phyloP scores from a whole-genome alignment of 35 echinoderm and acorn worm genomes.

The Stichopus chloronotus region DNA sequence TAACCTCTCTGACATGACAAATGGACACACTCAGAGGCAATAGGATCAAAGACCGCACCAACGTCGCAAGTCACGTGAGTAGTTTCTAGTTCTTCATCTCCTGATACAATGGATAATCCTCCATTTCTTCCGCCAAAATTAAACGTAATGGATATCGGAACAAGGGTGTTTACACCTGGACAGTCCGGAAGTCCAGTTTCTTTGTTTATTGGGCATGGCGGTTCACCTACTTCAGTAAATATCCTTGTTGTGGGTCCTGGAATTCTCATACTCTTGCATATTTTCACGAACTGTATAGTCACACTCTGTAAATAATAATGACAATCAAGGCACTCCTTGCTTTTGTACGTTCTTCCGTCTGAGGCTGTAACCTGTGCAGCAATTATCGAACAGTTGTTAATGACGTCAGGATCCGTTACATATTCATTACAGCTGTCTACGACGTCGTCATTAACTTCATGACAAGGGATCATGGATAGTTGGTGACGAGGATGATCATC shows the following conservation, averaged over 20 bases:
- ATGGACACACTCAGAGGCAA: constrained; percentile 22
- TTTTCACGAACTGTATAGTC: not conserved
- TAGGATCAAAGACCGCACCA: not conserved
- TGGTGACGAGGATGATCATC: not conserved
- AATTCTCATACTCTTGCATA: not conserved
- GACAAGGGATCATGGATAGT: constrained; percentile 19
- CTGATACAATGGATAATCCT: not conserved
- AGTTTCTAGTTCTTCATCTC: not conserved
- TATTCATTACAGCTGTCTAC: not conserved
- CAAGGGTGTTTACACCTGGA: not conserved
- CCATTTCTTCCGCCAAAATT: constrained; percentile 16
- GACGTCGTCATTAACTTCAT: not conserved
- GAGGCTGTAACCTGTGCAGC: not conserved
- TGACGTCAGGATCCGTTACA: not conserved
- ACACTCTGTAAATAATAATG: not conserved
- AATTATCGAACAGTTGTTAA: constrained; percentile 29
- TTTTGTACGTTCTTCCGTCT: not conserved
- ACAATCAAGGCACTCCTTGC: not conserved
- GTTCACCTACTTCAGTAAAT: not conserved
- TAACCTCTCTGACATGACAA: constrained; percentile 29
- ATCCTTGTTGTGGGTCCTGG: not conserved
- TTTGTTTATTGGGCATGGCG: not conserved
- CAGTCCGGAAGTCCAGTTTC: not conserved
- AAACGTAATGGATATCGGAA: constrained; percentile 50
- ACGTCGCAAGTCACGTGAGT: constrained; percentile 4